A percentile compares a stretch with the other conserved stretches of the same genome.
Conservation (phyloP, 53 echinoderm and acorn worm genomes). For the Glandiceps talaboti region DNA sequence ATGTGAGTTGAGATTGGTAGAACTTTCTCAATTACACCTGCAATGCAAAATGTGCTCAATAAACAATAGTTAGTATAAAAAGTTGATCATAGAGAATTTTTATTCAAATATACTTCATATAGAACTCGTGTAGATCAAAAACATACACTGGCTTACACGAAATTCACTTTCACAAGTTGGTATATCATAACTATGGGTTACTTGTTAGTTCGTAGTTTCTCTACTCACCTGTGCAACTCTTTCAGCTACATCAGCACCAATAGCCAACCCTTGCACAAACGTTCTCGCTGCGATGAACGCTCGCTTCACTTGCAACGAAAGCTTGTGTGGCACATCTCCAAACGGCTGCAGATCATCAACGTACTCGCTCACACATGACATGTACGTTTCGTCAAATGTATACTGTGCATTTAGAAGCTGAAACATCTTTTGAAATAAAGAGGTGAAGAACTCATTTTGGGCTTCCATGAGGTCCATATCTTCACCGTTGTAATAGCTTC, state of each 20-base stretch:
- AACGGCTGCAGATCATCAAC: constrained; percentile 63
- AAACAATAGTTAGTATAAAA: too few species aligned
- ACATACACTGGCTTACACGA: too few species aligned
- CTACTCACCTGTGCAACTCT: constrained; percentile 70
- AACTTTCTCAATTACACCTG: too few species aligned
- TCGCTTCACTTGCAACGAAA: constrained; percentile 44
- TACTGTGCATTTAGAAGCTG: constrained; percentile 55
- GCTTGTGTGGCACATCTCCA: constrained; percentile 48
- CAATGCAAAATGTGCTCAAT: too few species aligned
- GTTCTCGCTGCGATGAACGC: constrained; percentile 77
- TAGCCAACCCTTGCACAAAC: constrained; percentile 75
- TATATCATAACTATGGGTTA: too few species aligned
- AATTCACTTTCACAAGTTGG: too few species aligned
- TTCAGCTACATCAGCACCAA: constrained; percentile 59
- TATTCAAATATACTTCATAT: too few species aligned
- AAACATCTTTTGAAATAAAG: constrained; percentile 79
- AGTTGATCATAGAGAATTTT: too few species aligned
- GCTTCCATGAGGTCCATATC: constrained; percentile 45
- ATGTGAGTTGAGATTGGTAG: too few species aligned
- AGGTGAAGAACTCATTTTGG: constrained; percentile 78
- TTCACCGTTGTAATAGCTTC: constrained; percentile 69
- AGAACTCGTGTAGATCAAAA: too few species aligned
- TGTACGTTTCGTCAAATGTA: constrained; percentile 50
- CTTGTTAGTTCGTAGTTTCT: too few species aligned
- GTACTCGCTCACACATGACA: constrained; percentile 51